phyloP scores from a whole-genome alignment of 2,888 invertebrate species.

The Peribatodes rhomboidaria region DNA sequence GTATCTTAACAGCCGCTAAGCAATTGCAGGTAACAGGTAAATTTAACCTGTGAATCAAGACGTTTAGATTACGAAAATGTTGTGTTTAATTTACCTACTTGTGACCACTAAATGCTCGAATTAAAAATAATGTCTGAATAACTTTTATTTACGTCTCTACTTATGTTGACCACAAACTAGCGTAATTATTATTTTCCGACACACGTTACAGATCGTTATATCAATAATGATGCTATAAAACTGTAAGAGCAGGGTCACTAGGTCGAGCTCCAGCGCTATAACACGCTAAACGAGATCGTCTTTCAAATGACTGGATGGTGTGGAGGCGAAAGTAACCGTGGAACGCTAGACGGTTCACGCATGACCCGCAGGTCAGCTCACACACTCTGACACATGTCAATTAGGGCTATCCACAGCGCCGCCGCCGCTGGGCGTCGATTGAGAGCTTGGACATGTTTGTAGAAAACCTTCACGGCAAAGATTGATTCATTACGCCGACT shows the following conservation, averaged over 20 bases:
- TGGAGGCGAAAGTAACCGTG: slow-evolving; percentile 78
- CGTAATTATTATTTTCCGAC: slow-evolving; percentile 1
- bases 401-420: slow-evolving; percentile 70
- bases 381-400: slow-evolving; percentile 86
- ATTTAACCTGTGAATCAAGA: slow-evolving; percentile 22
- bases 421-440: slow-evolving; percentile 77
- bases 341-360: slow-evolving; percentile 80
- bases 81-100: background rate
- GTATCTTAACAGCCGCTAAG: slow-evolving; percentile 51
- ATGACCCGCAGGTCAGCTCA: slow-evolving; percentile 81
- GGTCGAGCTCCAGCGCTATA: slow-evolving; percentile 30
- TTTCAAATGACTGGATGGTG: slow-evolving; percentile 55
- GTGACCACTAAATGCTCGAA: background rate
- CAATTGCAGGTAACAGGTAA: slow-evolving; percentile 20
- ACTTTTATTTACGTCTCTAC: background rate
- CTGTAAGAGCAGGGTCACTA: slow-evolving; percentile 29
- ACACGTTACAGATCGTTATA: slow-evolving; percentile 3
- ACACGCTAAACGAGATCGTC: slow-evolving; percentile 64
- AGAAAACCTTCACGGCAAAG: slow-evolving; percentile 75
- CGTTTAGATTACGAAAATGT: slow-evolving; percentile 10
- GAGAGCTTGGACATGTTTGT: slow-evolving; percentile 84
- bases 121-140: too few relatives aligned
- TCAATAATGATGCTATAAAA: slow-evolving; percentile 21
- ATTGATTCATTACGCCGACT: slow-evolving; percentile 82
- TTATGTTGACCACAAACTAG: background rate